Conservation (phyloP, 2,797 vertebrate genomes). For the Danio kyathit region DNA sequence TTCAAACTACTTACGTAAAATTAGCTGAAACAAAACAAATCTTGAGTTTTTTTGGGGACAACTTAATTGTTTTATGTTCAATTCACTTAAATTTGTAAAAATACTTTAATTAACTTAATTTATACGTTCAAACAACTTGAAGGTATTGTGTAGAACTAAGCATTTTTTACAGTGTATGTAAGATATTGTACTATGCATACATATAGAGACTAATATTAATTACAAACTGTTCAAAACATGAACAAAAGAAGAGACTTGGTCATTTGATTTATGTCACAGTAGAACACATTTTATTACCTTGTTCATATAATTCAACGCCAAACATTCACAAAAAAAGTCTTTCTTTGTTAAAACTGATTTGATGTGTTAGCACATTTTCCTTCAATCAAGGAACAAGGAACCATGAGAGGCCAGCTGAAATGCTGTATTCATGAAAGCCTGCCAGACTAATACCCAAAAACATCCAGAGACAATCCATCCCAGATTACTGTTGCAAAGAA, state of each 20-base stretch:
- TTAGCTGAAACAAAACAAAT: too few relatives aligned
- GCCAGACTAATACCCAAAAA: background rate
- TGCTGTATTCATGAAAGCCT: background rate
- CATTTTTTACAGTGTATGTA: too few relatives aligned
- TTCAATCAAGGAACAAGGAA: background rate
- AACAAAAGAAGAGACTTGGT: conserved; percentile 1
- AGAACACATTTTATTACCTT: conserved; percentile 39
- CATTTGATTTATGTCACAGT: conserved; percentile 17
- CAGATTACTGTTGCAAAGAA: background rate
- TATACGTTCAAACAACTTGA: too few relatives aligned
- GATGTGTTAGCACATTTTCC: background rate
- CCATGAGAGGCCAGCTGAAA: background rate
- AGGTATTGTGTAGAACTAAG: too few relatives aligned
- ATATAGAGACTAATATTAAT: background rate
- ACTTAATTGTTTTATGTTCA: too few relatives aligned
- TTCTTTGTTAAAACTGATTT: background rate
- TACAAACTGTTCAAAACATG: background rate
- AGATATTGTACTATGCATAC: too few relatives aligned
- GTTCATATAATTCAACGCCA: conserved; percentile 1
- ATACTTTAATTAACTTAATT: too few relatives aligned
- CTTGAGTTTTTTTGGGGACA: too few relatives aligned
- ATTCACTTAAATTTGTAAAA: too few relatives aligned
- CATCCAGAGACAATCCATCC: background rate
- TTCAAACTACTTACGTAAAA: too few relatives aligned
- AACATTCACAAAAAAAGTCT: background rate